Conservation (phyloP, 2,113 vertebrate species). For the Gila orcuttii region DNA sequence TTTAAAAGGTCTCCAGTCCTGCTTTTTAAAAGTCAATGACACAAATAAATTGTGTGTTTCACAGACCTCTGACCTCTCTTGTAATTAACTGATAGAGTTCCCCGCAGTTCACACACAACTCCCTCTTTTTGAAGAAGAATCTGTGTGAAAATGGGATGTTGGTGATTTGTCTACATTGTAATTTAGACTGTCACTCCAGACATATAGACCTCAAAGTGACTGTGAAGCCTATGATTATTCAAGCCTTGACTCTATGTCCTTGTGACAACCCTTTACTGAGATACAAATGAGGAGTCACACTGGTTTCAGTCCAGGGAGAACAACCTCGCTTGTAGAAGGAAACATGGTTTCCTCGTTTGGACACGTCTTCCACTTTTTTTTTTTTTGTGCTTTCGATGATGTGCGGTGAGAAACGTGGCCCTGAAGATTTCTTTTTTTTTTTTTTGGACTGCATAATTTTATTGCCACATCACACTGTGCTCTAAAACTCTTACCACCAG, state of each 20-base stretch:
- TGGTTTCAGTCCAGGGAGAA: not conserved
- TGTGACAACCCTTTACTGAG: slow-evolving; percentile 21
- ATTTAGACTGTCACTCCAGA: slow-evolving; percentile 39
- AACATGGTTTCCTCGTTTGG: slow-evolving; percentile 58
- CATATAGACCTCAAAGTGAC: slow-evolving; percentile 44
- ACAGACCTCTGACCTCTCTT: slow-evolving; percentile 52
- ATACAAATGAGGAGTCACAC: slow-evolving; percentile 14
- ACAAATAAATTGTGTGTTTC: slow-evolving; percentile 58
- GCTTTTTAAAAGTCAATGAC: slow-evolving; percentile 53
- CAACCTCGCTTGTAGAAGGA: slow-evolving; percentile 19
- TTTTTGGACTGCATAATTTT: not conserved
- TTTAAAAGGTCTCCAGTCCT: slow-evolving; percentile 61
- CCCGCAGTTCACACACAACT: slow-evolving; percentile 34
- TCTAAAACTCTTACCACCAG: not conserved
- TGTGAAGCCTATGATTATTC: slow-evolving; percentile 49
- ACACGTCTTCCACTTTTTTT: slow-evolving; percentile 56
- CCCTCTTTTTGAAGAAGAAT: not conserved
- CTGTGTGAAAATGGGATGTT: slow-evolving; percentile 32
- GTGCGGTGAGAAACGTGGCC: slow-evolving; percentile 51
- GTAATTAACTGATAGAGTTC: slow-evolving; percentile 48
- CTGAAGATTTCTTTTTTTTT: slow-evolving; percentile 55
- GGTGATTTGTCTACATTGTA: slow-evolving; percentile 34
- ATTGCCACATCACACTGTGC: slow-evolving; percentile 30
- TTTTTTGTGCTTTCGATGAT: slow-evolving; percentile 49
- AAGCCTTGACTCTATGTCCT: slow-evolving; percentile 35